Conservation (phyloP, 1,140 invertebrate species). For the Aphelinus certus region DNA sequence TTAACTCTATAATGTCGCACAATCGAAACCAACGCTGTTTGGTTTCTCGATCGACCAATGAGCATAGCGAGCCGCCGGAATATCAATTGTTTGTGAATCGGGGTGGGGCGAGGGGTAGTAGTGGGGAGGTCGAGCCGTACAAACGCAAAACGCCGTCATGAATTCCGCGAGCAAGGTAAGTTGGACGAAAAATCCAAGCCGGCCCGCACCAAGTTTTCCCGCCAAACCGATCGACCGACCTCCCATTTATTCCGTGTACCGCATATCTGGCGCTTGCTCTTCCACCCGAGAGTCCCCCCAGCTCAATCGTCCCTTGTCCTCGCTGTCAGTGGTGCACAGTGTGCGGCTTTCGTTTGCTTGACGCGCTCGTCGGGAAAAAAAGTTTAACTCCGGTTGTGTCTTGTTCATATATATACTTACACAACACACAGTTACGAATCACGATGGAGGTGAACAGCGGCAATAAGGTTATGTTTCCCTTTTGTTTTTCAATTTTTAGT, state of each 20-base stretch:
- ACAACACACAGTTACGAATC: slow-evolving; percentile 18
- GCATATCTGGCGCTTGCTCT: slow-evolving; percentile 33
- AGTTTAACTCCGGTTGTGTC: no score
- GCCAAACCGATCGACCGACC: slow-evolving; percentile 16
- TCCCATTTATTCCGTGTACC: slow-evolving; percentile 34
- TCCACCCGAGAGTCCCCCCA: slow-evolving; percentile 14
- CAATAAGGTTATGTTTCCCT: slow-evolving; percentile 57
- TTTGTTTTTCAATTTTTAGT: slow-evolving; percentile 36
- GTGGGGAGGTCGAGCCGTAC: not conserved
- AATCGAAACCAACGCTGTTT: no score
- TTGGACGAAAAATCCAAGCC: slow-evolving; percentile 39
- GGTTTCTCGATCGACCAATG: slow-evolving; percentile 8
- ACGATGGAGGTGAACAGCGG: slow-evolving; percentile 56
- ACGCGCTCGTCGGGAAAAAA: slow-evolving; percentile 36
- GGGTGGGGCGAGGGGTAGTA: not conserved
- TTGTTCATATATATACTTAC: slow-evolving; percentile 20
- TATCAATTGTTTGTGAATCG: not conserved
- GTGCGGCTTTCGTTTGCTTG: no score
- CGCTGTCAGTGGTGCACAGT: slow-evolving; percentile 26
- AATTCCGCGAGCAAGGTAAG: slow-evolving; percentile 70
- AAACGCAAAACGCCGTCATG: slow-evolving; percentile 51
- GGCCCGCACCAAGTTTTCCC: slow-evolving; percentile 25
- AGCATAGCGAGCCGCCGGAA: not conserved
- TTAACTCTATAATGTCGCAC: no score
- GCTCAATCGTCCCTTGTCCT: slow-evolving; percentile 34